Percentiles rank a stretch among this genome's conserved stretches.
These are phyloP conservation scores for Penaeus indicus DNA, from an alignment of 1,140 invertebrate genomes.

Conservation along the genomic window DNA sequence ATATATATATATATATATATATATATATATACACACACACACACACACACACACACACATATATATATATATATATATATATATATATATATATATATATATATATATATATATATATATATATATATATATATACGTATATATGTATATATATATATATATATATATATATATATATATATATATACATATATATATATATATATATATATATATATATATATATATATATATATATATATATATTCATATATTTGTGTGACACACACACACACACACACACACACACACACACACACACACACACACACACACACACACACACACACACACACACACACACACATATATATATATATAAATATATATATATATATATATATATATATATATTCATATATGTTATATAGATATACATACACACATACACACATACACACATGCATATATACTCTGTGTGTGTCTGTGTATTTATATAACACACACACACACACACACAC, in stretches of 20 bases:
- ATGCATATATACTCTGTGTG: not conserved
- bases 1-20: too few relatives aligned
- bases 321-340: too few relatives aligned
- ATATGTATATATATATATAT: not conserved
- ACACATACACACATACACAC: not conserved
- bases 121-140: not conserved
- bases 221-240: conserved; percentile 8
- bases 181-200: conserved; percentile 23
- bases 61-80: too few relatives aligned
- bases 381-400: too few relatives aligned
- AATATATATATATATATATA: too few relatives aligned
- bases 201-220: not conserved
- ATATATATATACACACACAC: too few relatives aligned
- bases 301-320: too few relatives aligned
- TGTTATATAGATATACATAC: not conserved
- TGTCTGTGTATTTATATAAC: not conserved
- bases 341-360: too few relatives aligned
- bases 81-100: too few relatives aligned
- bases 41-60: too few relatives aligned
- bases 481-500: too few relatives aligned
- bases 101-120: not conserved
- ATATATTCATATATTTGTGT: not conserved
- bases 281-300: not conserved
- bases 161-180: conserved; percentile 21
- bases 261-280: not conserved